phyloP scores from a whole-genome alignment of 1,140 invertebrate genomes.

The Meloidogyne floridensis region DNA sequence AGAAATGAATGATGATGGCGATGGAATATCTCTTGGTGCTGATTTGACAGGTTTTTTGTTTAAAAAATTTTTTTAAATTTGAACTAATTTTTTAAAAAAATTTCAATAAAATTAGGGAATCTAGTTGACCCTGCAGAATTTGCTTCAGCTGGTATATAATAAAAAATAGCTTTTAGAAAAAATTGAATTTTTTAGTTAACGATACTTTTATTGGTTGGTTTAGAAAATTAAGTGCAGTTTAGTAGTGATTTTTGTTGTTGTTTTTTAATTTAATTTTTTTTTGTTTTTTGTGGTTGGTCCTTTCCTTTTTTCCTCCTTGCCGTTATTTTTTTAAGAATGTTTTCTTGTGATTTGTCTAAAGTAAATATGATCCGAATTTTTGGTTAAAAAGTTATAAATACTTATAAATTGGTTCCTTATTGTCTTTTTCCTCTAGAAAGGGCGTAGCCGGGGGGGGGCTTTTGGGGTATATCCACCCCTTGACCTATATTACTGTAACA shows the following conservation, averaged over 20 bases:
- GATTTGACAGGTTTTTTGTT: conserved; percentile 34
- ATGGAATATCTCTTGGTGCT: conserved; percentile 38
- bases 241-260: conserved; percentile 14
- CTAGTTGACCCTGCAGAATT: conserved; percentile 98
- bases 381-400: no score
- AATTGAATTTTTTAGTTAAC: conserved; percentile 76
- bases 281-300: conserved; percentile 21
- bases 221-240: background rate
- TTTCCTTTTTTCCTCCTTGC: background rate
- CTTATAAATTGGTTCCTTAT: no score
- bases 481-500: no score
- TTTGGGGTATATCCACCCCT: no score
- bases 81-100: conserved; percentile 1
- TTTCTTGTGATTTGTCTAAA: background rate
- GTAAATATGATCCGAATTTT: background rate
- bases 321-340: background rate
- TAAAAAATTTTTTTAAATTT: background rate
- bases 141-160: conserved; percentile 85
- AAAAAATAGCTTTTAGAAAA: background rate
- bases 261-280: conserved; percentile 26
- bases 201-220: conserved; percentile 99
- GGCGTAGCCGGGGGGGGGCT: no score
- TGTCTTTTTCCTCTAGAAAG: no score
- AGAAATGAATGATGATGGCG: conserved; percentile 25
- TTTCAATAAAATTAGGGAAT: conserved; percentile 74